Evolutionary conservation across 92 coral and sea anemone genomes (phyloP).

Genomic region (Palythoa heliodiscus): DNA sequence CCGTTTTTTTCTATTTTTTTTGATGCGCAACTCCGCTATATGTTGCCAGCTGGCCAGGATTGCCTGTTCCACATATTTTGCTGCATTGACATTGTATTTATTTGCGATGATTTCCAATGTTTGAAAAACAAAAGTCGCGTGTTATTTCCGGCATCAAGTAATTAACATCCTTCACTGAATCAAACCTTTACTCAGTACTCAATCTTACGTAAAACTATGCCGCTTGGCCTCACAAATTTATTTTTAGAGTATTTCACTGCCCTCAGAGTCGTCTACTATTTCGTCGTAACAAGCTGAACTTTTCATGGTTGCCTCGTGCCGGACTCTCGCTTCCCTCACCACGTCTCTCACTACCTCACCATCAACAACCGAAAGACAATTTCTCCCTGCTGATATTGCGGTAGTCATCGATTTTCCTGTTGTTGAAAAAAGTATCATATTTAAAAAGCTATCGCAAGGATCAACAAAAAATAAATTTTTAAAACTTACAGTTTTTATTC

Average conservation of each 20-base stretch:
- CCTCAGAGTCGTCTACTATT: too few relatives aligned
- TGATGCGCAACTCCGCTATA: not conserved
- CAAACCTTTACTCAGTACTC: too few relatives aligned
- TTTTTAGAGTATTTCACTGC: too few relatives aligned
- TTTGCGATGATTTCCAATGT: not conserved
- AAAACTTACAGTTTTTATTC: not conserved
- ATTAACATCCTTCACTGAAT: too few relatives aligned
- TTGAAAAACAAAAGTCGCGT: not conserved
- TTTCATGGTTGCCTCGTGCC: too few relatives aligned
- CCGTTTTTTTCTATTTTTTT: too few relatives aligned
- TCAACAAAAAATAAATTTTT: not conserved
- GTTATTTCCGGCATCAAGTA: too few relatives aligned
- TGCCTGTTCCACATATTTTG: not conserved
- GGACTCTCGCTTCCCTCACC: too few relatives aligned
- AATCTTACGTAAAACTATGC: too few relatives aligned
- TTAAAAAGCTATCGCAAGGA: not conserved
- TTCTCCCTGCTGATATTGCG: not conserved
- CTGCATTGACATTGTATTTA: not conserved
- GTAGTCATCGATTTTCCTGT: slow-evolving; percentile 16
- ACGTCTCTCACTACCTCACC: not conserved
- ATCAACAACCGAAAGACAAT: slow-evolving; percentile 3
- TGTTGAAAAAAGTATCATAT: not conserved
- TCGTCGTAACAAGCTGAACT: too few relatives aligned
- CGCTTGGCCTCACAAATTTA: too few relatives aligned
- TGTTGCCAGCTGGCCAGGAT: not conserved